phyloP scores from a whole-genome alignment of 2,113 vertebrate species.

The Pteronura brasiliensis region DNA sequence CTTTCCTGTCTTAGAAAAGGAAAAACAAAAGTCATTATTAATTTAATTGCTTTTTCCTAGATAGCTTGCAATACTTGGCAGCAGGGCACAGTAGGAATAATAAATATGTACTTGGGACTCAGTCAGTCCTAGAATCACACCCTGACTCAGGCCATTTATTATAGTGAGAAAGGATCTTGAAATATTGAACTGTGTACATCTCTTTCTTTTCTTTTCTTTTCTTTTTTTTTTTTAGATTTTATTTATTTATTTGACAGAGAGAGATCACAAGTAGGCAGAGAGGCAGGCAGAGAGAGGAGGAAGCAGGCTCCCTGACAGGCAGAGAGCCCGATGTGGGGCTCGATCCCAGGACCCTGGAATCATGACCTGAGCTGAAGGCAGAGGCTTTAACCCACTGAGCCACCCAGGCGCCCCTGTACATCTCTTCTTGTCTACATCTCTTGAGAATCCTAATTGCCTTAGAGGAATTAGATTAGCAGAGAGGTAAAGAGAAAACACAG shows the following conservation, averaged over 20 bases:
- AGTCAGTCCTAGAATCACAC: neutral
- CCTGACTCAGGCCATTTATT: neutral
- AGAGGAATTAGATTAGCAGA: neutral
- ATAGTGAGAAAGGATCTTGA: neutral
- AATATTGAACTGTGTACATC: neutral
- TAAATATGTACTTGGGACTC: neutral
- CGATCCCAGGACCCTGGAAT: too few species aligned
- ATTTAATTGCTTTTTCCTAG: conserved; percentile 50
- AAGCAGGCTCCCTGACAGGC: too few species aligned
- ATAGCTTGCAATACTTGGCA: conserved; percentile 32
- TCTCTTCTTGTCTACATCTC: neutral
- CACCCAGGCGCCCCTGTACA: too few species aligned
- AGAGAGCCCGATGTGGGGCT: too few species aligned
- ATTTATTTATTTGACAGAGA: too few species aligned
- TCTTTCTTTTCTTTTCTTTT: too few species aligned
- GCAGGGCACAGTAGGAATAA: neutral
- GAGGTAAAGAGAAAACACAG: neutral
- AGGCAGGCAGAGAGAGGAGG: too few species aligned
- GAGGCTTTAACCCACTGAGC: too few species aligned
- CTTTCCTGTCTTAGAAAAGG: neutral
- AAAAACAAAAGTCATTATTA: neutral
- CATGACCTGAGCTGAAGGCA: too few species aligned
- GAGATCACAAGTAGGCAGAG: too few species aligned
- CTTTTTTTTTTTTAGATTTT: too few species aligned
- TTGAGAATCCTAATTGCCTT: neutral